Evolutionary conservation across 2,797 vertebrate genomes (phyloP).

Genomic region (Pitangus sulphuratus): DNA sequence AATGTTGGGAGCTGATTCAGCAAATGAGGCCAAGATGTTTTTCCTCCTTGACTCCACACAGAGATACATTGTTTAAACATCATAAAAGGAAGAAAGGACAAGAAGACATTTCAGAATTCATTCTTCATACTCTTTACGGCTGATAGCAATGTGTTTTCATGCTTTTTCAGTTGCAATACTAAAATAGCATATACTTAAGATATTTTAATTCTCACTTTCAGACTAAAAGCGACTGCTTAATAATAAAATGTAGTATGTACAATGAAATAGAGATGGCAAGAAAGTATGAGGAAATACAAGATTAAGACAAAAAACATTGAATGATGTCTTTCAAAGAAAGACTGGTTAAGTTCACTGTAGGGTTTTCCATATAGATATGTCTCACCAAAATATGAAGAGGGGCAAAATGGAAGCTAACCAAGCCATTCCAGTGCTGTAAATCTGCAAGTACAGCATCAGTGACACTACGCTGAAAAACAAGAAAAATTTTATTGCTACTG

Average conservation of each 20-base stretch:
- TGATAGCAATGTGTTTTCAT: neutral
- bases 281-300: neutral
- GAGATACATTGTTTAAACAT: neutral
- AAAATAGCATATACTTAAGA: neutral
- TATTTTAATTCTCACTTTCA: neutral
- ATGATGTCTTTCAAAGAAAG: neutral
- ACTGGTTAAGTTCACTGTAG: neutral
- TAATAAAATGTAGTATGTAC: neutral
- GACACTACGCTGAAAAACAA: neutral
- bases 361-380: neutral
- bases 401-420: neutral
- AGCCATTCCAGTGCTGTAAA: neutral
- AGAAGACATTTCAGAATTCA: neutral
- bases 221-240: neutral
- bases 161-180: neutral
- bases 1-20: neutral
- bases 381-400: neutral
- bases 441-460: neutral
- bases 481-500: neutral
- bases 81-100: neutral
- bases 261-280: neutral
- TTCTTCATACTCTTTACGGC: neutral
- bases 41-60: neutral
- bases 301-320: neutral
- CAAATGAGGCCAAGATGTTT: neutral